These are phyloP conservation scores for Coremacera marginata DNA, from an alignment of 2,888 invertebrate species.

Conservation along the genomic window DNA sequence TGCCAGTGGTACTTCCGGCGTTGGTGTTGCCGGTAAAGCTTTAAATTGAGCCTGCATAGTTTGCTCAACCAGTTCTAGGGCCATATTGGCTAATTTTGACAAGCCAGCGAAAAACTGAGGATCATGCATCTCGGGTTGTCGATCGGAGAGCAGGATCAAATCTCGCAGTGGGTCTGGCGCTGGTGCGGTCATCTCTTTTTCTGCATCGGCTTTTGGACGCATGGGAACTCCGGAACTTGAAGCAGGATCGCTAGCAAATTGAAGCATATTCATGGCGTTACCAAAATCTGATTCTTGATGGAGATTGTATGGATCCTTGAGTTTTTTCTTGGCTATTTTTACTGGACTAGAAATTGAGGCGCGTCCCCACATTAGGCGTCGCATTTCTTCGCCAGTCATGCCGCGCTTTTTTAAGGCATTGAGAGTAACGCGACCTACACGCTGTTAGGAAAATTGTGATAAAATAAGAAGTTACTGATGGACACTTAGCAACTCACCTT, in stretches of 20 bases:
- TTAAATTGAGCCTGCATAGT: conserved; percentile 61
- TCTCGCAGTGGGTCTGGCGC: conserved; percentile 75
- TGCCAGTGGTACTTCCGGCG: conserved; percentile 27
- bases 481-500: conserved; percentile 76
- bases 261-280: conserved; percentile 85
- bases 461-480: neutral
- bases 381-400: conserved; percentile 87
- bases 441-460: conserved; percentile 65
- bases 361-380: conserved; percentile 91
- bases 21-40: conserved; percentile 23
- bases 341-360: conserved; percentile 90
- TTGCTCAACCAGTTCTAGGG: conserved; percentile 73
- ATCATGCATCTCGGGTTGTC: conserved; percentile 59
- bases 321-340: conserved; percentile 75
- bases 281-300: conserved; percentile 70
- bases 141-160: conserved; percentile 73
- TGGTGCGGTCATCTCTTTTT: conserved; percentile 21
- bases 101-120: conserved; percentile 69
- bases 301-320: conserved; percentile 68
- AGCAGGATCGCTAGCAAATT: conserved; percentile 79
- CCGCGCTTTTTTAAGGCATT: conserved; percentile 84
- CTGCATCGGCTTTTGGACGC: conserved; percentile 23
- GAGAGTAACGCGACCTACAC: conserved; percentile 89
- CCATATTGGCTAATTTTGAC: conserved; percentile 74
- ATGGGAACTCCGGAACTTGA: conserved; percentile 52